Evolutionary conservation across 2,113 vertebrate species (phyloP), one percentile per base, ranked within the genome.

Genomic region (Hydrolagus affinis): DNA sequence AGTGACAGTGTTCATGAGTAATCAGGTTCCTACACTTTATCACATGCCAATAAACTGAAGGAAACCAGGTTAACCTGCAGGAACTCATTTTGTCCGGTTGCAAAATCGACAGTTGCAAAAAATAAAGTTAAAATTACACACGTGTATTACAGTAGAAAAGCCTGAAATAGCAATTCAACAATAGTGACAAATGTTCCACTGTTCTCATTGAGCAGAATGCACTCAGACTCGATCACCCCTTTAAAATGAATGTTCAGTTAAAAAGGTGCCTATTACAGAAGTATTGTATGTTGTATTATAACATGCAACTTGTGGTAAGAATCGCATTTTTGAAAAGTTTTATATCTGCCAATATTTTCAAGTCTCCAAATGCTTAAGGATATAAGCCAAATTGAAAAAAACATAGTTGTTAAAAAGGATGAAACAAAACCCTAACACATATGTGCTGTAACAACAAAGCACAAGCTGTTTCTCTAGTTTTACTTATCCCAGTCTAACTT

Each of bases 381-480:
- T 83, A 17, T 83, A 66, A 83, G 78, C 78, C 78, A 83, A 83
- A 83, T 66, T 83, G 78, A 83, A 83, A 83, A 83, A 83, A 83
- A 83, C 28, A 32, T 83, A 62, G 78, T 83, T 83, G 78, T 83
- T 83, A 83, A 83, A 83, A 83, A 66, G 78, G 78, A 68, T 83
- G 78, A 83, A 83, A 83, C 78, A 83, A 83, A 83, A 83, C 78
- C 78, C 78, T 83, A 83, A 83, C 78, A 83, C 78, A 83, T 83
- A 83, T 83, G 78, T 83, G 78, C 78, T 83, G 25, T 66, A 83
- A 83, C 78, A 83, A 83, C 78, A 83, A 83, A 83, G 78, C 64
- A 68, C 78, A 83, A 62, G 78, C 78, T 83, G 78, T 83, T 83
- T 83, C 78, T 83, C 78, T 68, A 83, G 78, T 83, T 83, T 83